A percentile compares a stretch with the other conserved stretches of the same genome.
These are phyloP conservation scores for Poecilobothrus nobilitatus DNA, from an alignment of 2,888 invertebrate genomes.

Conservation along the genomic window DNA sequence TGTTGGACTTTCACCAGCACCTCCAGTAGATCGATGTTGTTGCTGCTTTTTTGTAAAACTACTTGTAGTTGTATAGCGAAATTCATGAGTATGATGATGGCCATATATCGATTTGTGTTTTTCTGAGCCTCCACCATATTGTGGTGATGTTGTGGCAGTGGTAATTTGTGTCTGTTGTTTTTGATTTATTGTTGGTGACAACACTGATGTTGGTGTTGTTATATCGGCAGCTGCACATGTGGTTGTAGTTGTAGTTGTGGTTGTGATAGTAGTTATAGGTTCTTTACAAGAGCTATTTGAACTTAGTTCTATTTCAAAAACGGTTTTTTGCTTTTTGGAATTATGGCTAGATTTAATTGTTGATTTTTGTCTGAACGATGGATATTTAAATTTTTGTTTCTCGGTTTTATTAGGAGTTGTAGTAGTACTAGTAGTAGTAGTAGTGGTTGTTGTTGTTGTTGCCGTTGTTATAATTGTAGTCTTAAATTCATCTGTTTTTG, in stretches of 20 bases:
- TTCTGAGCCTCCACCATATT: not conserved
- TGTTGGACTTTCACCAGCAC: not conserved
- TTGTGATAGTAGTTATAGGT: slow-evolving; percentile 13
- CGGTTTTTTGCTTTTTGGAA: not conserved
- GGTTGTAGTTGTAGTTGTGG: slow-evolving; percentile 12
- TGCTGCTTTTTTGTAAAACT: not conserved
- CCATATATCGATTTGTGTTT: not conserved
- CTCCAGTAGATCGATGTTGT: not conserved
- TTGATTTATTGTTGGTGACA: slow-evolving; percentile 18
- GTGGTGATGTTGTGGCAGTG: not conserved
- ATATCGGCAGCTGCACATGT: not conserved
- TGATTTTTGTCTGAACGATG: not conserved
- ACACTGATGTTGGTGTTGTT: slow-evolving; percentile 16
- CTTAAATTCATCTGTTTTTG: not conserved
- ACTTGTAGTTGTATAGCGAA: not conserved
- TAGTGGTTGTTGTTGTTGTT: slow-evolving; percentile 14
- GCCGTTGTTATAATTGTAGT: slow-evolving; percentile 18
- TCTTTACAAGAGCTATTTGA: not conserved
- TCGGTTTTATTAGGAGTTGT: not conserved
- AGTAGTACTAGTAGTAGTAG: slow-evolving; percentile 19
- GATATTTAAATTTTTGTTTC: not conserved
- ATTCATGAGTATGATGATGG: not conserved
- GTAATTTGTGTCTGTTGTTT: slow-evolving; percentile 9
- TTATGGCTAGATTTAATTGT: not conserved
- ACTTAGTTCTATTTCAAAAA: slow-evolving; percentile 10